phyloP scores from a whole-genome alignment of 2,797 vertebrate species.

The Momotus momota region DNA sequence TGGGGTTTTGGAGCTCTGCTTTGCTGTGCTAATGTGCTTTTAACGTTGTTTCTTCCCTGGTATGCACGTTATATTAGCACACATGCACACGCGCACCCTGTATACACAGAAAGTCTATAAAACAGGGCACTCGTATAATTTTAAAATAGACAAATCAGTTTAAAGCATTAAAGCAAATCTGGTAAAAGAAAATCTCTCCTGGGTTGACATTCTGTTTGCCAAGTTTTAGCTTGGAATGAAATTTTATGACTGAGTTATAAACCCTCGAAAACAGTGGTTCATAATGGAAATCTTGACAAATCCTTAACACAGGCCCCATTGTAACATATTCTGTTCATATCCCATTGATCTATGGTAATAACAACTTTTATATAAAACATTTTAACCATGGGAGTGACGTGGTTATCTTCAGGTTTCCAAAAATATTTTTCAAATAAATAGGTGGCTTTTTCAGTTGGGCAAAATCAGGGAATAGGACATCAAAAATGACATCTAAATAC shows the following conservation, averaged over 20 bases:
- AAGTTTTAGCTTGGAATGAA: conserved; percentile 69
- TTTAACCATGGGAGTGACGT: conserved; percentile 24
- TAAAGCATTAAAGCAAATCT: conserved; percentile 69
- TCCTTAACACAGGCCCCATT: conserved; percentile 70
- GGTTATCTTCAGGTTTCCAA: conserved; percentile 60
- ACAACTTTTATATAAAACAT: conserved; percentile 56
- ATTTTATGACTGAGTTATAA: conserved; percentile 71
- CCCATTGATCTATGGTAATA: conserved; percentile 63
- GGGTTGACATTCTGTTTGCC: conserved; percentile 63
- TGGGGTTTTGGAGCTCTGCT: neutral
- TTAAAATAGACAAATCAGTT: conserved; percentile 72
- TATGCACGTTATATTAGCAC: conserved; percentile 15
- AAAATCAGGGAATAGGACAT: conserved; percentile 30
- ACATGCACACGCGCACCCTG: conserved; percentile 6
- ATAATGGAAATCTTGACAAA: conserved; percentile 77
- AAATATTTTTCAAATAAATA: conserved; percentile 61
- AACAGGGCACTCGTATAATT: conserved; percentile 64
- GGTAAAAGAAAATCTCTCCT: conserved; percentile 70
- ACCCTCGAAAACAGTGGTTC: conserved; percentile 62
- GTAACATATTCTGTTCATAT: conserved; percentile 59
- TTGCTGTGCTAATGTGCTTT: conserved; percentile 3
- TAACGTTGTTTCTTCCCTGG: conserved; percentile 12
- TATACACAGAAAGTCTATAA: conserved; percentile 65
- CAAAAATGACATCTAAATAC: conserved; percentile 18
- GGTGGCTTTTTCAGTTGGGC: conserved; percentile 25